phyloP scores from a whole-genome alignment of 2,113 vertebrate species.

The Dolichotis patagonum region DNA sequence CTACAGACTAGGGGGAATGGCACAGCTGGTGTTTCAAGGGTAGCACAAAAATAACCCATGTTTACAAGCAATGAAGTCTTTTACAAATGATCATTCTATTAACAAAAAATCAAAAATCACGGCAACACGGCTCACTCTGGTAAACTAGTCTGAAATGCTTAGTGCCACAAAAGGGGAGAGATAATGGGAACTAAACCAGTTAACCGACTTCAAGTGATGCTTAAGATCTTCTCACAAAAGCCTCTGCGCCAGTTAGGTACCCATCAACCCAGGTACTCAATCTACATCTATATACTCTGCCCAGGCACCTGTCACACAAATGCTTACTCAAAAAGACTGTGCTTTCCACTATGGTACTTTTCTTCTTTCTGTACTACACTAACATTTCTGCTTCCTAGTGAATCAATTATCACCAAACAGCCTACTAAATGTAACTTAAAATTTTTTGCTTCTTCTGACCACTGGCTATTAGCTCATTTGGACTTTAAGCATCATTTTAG shows the following conservation, averaged over 20 bases:
- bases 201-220: background rate
- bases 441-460: too few relatives aligned
- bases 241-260: background rate
- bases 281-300: background rate
- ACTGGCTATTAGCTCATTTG: background rate
- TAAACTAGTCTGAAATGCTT: background rate
- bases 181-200: background rate
- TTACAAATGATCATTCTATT: background rate
- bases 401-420: background rate
- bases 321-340: background rate
- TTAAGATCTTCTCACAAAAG: background rate
- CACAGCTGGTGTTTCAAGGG: too few relatives aligned
- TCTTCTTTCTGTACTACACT: background rate
- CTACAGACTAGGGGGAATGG: background rate
- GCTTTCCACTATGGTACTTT: background rate
- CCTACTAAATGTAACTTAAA: background rate
- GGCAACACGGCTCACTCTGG: background rate
- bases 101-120: background rate
- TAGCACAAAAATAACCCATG: background rate
- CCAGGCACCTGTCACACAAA: background rate
- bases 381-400: background rate
- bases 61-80: constrained; percentile 12
- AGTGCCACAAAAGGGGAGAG: background rate
- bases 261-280: background rate
- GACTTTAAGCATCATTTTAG: background rate